phyloP scores from a whole-genome alignment of 2,888 invertebrate genomes.

The Chaetogeoica ovagalla region DNA sequence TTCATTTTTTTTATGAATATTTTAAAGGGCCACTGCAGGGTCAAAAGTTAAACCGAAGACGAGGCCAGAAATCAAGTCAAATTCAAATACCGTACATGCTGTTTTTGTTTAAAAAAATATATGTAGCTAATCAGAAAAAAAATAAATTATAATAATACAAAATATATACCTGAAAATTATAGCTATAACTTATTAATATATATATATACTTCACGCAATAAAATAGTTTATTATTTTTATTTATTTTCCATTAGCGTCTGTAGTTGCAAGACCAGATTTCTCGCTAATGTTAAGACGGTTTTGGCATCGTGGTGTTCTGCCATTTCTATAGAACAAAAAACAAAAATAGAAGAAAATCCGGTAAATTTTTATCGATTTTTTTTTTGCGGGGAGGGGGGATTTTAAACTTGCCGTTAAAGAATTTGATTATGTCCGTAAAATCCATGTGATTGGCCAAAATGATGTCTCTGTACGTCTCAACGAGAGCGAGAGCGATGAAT shows the following conservation, averaged over 20 bases:
- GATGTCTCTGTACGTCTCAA: slow-evolving; percentile 91
- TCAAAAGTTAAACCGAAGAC: too few species aligned
- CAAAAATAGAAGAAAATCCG: too few species aligned
- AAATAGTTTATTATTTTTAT: slow-evolving; percentile 6
- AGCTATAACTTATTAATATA: not conserved
- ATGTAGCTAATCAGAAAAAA: too few species aligned
- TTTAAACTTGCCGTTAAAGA: slow-evolving; percentile 80
- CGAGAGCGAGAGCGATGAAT: slow-evolving; percentile 86
- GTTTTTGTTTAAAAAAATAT: too few species aligned
- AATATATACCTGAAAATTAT: too few species aligned
- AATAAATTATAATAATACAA: too few species aligned
- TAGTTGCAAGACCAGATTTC: slow-evolving; percentile 84
- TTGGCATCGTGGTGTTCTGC: slow-evolving; percentile 90
- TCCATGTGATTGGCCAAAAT: slow-evolving; percentile 95
- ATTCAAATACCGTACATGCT: too few species aligned
- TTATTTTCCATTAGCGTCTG: slow-evolving; percentile 87
- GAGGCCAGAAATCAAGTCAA: too few species aligned
- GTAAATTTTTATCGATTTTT: too few species aligned
- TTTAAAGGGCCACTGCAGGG: too few species aligned
- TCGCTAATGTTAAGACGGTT: slow-evolving; percentile 77
- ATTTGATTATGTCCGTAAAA: slow-evolving; percentile 96
- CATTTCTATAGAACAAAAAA: slow-evolving; percentile 73
- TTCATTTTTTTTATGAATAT: too few species aligned
- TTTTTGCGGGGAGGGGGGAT: too few species aligned
- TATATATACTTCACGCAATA: not conserved